A percentile compares a stretch with the other conserved stretches of the same genome.
Evolutionary conservation across 2,113 vertebrate genomes (phyloP).

Genomic region (Psettodes erumei): DNA sequence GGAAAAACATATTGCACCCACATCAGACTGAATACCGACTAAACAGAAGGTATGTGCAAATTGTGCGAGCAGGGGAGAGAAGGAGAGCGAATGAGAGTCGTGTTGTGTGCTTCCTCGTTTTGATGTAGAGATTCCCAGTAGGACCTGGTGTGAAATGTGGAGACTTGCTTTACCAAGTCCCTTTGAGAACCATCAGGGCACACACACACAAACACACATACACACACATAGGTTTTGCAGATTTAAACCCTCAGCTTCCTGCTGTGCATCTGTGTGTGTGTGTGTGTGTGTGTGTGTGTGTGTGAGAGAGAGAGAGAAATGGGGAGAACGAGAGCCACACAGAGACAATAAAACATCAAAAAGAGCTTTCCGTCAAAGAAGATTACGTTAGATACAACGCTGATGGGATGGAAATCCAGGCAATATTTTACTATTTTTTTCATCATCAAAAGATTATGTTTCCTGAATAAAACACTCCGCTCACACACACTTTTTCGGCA

Average conservation of each 20-base stretch:
- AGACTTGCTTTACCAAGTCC: slow-evolving; percentile 6
- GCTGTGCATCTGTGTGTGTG: background rate
- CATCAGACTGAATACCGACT: background rate
- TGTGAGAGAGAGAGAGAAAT: background rate
- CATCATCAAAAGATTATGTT: slow-evolving; percentile 68
- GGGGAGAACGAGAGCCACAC: background rate
- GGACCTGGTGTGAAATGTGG: background rate
- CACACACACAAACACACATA: background rate
- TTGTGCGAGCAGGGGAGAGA: background rate
- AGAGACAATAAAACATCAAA: slow-evolving; percentile 62
- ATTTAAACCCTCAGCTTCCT: background rate
- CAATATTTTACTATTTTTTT: slow-evolving; percentile 58
- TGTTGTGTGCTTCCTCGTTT: slow-evolving; percentile 2
- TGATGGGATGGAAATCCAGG: slow-evolving; percentile 49
- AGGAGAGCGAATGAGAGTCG: background rate
- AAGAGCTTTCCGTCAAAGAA: slow-evolving; percentile 44
- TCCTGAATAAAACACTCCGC: slow-evolving; percentile 43
- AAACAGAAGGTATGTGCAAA: background rate
- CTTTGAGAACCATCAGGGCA: slow-evolving; percentile 33
- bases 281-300: background rate
- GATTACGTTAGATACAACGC: slow-evolving; percentile 45
- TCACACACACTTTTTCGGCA: background rate
- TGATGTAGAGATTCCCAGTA: slow-evolving; percentile 16
- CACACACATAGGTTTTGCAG: background rate
- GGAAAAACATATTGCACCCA: background rate